Percentiles rank a stretch among this genome's conserved stretches.
Conservation (phyloP, 2,888 invertebrate species). For the Nymphalis c-album region DNA sequence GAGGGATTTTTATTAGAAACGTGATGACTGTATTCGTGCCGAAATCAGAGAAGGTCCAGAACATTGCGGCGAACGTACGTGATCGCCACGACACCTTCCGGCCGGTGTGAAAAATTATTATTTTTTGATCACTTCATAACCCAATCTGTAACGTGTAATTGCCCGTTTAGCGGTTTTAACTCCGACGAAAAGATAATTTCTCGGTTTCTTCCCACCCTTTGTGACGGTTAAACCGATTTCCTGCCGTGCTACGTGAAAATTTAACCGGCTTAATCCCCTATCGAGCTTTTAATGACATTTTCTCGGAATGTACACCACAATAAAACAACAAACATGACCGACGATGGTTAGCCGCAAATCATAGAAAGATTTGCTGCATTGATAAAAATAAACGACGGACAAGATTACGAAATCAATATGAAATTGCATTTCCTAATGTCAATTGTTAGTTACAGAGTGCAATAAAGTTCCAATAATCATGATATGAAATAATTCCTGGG, state of each 20-base stretch:
- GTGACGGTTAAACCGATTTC: slow-evolving; percentile 76
- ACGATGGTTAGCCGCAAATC: slow-evolving; percentile 79
- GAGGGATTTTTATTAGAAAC: slow-evolving; percentile 77
- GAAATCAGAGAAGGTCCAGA: slow-evolving; percentile 61
- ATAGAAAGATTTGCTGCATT: slow-evolving; percentile 80
- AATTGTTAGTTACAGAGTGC: slow-evolving; percentile 82
- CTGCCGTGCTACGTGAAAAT: slow-evolving; percentile 77
- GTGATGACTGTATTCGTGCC: slow-evolving; percentile 65
- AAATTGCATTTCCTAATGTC: slow-evolving; percentile 82
- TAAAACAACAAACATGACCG: slow-evolving; percentile 70
- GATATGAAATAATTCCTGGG: slow-evolving; percentile 79
- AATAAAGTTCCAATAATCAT: slow-evolving; percentile 82
- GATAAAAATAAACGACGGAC: slow-evolving; percentile 77
- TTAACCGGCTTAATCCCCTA: slow-evolving; percentile 76
- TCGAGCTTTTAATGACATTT: slow-evolving; percentile 79
- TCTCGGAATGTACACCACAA: slow-evolving; percentile 68
- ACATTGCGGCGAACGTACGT: slow-evolving; percentile 68
- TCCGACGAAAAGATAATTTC: slow-evolving; percentile 76
- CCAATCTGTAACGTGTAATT: slow-evolving; percentile 77
- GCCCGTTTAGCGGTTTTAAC: slow-evolving; percentile 77
- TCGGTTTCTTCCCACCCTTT: slow-evolving; percentile 78
- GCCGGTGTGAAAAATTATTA: slow-evolving; percentile 77
- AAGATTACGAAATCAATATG: slow-evolving; percentile 80
- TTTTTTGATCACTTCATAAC: slow-evolving; percentile 78
- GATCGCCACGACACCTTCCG: slow-evolving; percentile 74